These are phyloP conservation scores for Trinorchestia longiramus DNA, from an alignment of 1,140 invertebrate genomes.

Conservation along the genomic window DNA sequence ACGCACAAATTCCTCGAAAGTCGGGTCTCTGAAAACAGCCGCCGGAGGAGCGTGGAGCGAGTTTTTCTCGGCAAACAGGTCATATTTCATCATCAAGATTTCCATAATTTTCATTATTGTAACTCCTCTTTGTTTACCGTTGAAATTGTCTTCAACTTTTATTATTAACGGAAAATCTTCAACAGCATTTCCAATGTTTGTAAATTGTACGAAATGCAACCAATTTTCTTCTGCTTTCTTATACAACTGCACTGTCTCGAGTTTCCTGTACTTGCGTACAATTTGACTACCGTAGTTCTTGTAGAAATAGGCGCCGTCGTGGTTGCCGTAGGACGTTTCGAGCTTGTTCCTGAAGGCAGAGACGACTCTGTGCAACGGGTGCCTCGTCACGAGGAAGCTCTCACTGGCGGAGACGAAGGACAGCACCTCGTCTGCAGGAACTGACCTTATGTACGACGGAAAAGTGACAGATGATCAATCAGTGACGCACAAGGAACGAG, in stretches of 20 bases:
- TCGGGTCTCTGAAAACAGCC: constrained; percentile 9
- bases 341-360: constrained; percentile 51
- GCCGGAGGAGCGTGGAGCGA: not conserved
- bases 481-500: not conserved
- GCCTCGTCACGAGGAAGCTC: constrained; percentile 17
- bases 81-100: not conserved
- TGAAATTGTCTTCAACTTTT: not conserved
- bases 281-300: constrained; percentile 31
- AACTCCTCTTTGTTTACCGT: not conserved
- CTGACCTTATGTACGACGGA: not conserved
- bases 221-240: not conserved
- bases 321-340: not conserved
- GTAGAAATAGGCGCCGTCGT: constrained; percentile 47
- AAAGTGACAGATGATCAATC: not conserved
- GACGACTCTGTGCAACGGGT: constrained; percentile 26
- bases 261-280: not conserved
- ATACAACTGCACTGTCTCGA: not conserved
- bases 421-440: not conserved
- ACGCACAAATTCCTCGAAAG: constrained; percentile 26
- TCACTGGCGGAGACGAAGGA: not conserved
- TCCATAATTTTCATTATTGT: not conserved
- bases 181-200: not conserved
- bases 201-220: not conserved
- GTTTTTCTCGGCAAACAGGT: not conserved
- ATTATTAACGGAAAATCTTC: not conserved